These are phyloP conservation scores for Xiphophorus maculatus DNA, from an alignment of 2,113 vertebrate genomes.

Conservation along the genomic window DNA sequence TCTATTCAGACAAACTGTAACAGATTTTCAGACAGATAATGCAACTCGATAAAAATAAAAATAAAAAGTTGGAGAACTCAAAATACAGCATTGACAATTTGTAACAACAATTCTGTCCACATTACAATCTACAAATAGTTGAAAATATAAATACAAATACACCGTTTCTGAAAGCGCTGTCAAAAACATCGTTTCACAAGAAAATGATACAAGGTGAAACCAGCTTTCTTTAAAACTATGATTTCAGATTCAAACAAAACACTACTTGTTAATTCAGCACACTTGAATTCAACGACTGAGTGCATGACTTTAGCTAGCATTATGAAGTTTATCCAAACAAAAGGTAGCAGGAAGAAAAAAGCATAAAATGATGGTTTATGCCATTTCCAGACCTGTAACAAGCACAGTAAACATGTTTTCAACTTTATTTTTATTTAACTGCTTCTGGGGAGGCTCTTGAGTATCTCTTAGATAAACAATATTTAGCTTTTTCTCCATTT, in stretches of 20 bases:
- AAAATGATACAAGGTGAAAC: conserved; percentile 36
- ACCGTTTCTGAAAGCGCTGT: conserved; percentile 44
- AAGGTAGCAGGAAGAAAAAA: neutral
- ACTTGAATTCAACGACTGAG: conserved; percentile 23
- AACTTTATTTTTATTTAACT: conserved; percentile 6
- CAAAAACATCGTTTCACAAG: conserved; percentile 34
- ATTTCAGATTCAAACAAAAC: conserved; percentile 25
- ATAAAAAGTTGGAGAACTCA: neutral
- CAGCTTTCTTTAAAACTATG: conserved; percentile 13
- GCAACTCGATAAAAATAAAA: conserved; percentile 19
- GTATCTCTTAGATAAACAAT: neutral
- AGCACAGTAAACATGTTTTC: neutral
- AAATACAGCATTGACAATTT: conserved; percentile 23
- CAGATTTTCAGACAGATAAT: conserved; percentile 25
- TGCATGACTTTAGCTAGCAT: conserved; percentile 12
- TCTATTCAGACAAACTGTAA: conserved; percentile 58
- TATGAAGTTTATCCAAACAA: conserved; percentile 13
- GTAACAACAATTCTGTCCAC: conserved; percentile 35
- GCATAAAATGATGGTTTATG: conserved; percentile 1
- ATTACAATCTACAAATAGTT: conserved; percentile 55
- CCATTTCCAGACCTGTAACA: conserved; percentile 2
- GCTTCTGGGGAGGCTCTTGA: neutral
- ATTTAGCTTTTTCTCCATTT: neutral
- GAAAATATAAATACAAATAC: conserved; percentile 67
- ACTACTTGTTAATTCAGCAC: conserved; percentile 22